phyloP scores from a whole-genome alignment of 2,888 invertebrate genomes.

The Stenodema calcarata region DNA sequence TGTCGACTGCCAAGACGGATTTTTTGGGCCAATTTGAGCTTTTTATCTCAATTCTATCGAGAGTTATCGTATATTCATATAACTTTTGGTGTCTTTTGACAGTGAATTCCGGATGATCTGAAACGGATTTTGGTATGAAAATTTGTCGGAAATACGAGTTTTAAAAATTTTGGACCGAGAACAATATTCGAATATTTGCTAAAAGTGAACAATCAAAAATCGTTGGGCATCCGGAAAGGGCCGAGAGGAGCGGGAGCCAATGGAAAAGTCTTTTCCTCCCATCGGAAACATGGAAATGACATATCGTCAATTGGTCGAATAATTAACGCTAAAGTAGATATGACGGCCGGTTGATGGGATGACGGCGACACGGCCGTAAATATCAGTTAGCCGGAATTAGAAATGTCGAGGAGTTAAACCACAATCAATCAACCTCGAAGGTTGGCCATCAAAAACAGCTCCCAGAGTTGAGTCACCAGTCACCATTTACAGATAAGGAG shows the following conservation, averaged over 20 bases:
- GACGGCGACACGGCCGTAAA: constrained; percentile 39
- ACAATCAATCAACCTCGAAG: constrained; percentile 42
- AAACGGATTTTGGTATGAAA: no score
- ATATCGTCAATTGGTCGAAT: constrained; percentile 30
- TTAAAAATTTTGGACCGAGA: no score
- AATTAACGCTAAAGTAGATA: constrained; percentile 25
- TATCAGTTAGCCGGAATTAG: constrained; percentile 48
- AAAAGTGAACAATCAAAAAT: not conserved
- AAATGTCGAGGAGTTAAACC: constrained; percentile 33
- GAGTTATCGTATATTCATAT: no score
- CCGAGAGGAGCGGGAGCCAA: not conserved
- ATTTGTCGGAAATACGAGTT: no score
- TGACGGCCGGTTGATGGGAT: not conserved
- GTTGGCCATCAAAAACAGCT: constrained; percentile 25
- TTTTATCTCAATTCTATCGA: no score
- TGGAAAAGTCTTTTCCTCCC: not conserved
- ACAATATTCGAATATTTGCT: no score
- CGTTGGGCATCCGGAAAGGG: not conserved
- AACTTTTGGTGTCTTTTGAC: no score
- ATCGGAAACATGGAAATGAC: constrained; percentile 32
- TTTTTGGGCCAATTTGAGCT: no score
- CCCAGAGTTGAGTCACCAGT: not conserved
- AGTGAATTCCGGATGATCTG: no score
- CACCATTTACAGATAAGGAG: not conserved
- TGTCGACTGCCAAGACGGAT: no score